Conservation (phyloP, 2,113 vertebrate species). For the Anarrhichthys ocellatus region DNA sequence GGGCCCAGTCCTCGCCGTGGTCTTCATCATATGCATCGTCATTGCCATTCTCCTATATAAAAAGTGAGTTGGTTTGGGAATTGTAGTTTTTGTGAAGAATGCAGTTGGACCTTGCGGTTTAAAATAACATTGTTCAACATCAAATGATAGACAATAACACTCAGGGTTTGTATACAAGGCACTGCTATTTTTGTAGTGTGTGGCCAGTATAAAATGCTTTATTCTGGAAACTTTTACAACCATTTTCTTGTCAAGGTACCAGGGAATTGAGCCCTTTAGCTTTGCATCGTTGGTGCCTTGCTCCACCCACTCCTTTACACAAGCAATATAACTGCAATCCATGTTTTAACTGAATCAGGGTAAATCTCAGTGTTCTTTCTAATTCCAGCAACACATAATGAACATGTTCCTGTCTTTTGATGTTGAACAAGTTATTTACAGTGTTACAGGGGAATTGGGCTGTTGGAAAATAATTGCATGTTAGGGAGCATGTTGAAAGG, state of each 20-base stretch:
- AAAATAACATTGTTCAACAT: slow-evolving; percentile 47
- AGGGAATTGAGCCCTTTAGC: not conserved
- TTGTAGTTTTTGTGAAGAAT: not conserved
- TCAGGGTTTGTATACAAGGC: not conserved
- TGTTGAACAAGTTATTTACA: slow-evolving; percentile 58
- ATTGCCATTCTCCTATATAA: slow-evolving; percentile 98
- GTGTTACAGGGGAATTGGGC: slow-evolving; percentile 31
- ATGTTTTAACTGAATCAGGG: slow-evolving; percentile 1
- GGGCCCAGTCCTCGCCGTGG: slow-evolving; percentile 95
- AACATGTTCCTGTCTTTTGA: slow-evolving; percentile 53
- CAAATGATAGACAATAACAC: slow-evolving; percentile 29
- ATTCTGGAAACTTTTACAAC: not conserved
- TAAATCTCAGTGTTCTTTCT: not conserved
- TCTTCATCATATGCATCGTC: slow-evolving; percentile 99
- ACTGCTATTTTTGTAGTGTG: not conserved
- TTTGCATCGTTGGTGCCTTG: not conserved
- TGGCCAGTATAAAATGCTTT: not conserved
- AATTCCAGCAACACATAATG: slow-evolving; percentile 4
- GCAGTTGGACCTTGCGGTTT: not conserved
- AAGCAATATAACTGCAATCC: not conserved
- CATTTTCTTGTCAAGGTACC: not conserved
- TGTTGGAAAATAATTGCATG: slow-evolving; percentile 57
- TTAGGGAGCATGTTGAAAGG: slow-evolving; percentile 49
- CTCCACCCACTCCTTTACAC: not conserved
- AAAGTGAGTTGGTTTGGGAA: slow-evolving; percentile 87